phyloP scores from a whole-genome alignment of 2,113 vertebrate species.

The Ia io region DNA sequence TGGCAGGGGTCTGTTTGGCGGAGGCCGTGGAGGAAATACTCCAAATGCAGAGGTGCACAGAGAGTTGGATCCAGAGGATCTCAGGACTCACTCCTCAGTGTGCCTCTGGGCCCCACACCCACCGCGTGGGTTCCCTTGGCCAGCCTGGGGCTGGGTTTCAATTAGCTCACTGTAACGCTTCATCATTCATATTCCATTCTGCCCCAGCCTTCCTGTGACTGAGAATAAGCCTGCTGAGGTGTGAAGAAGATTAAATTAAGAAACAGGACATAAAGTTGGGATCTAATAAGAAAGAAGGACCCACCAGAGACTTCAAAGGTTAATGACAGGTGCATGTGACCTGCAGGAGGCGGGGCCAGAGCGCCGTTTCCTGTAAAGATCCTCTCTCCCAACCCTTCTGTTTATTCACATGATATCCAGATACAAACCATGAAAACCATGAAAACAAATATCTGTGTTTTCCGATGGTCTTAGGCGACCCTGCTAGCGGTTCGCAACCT shows the following conservation, averaged over 20 bases:
- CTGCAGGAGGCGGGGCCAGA: accelerated
- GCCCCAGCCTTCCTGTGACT: neutral
- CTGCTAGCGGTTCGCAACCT: no score
- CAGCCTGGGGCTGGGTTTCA: neutral
- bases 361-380: neutral
- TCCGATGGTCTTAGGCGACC: no score
- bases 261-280: neutral
- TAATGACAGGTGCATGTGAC: accelerated
- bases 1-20: neutral
- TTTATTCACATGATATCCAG: neutral
- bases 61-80: no score
- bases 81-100: accelerated
- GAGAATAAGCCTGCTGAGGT: neutral
- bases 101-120: neutral
- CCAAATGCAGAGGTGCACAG: neutral
- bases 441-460: no score
- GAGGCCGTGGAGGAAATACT: accelerated
- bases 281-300: neutral
- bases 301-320: neutral
- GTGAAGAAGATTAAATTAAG: neutral
- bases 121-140: accelerated
- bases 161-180: neutral
- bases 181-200: accelerated
- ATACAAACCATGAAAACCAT: neutral
- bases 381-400: neutral